phyloP scores from a whole-genome alignment of 2,888 invertebrate genomes.

The Melinopterus prodromus region DNA sequence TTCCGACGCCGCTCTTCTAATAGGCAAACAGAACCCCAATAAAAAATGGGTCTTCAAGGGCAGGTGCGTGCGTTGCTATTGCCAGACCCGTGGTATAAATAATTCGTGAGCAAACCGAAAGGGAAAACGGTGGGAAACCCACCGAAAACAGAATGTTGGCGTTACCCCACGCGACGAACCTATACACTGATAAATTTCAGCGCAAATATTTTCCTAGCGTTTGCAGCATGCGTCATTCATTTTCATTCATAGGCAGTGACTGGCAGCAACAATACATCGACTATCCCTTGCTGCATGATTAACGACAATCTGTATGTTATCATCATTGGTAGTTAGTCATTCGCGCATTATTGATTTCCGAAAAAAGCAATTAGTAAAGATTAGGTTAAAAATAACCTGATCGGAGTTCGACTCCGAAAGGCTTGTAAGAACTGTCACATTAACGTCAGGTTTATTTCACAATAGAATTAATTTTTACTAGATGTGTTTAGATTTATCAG shows the following conservation, averaged over 20 bases:
- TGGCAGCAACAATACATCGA: background rate
- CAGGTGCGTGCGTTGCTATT: background rate
- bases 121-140: background rate
- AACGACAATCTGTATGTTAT: too few relatives aligned
- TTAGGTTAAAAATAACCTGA: too few relatives aligned
- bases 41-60: background rate
- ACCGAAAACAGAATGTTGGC: background rate
- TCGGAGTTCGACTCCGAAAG: too few relatives aligned
- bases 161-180: background rate
- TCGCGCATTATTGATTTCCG: too few relatives aligned
- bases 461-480: too few relatives aligned
- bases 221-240: background rate
- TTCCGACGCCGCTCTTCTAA: background rate
- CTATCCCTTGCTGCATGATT: too few relatives aligned
- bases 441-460: too few relatives aligned
- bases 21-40: constrained; percentile 4
- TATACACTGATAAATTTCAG: background rate
- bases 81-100: background rate
- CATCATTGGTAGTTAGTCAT: too few relatives aligned
- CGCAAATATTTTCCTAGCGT: background rate
- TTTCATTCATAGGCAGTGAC: background rate
- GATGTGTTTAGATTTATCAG: too few relatives aligned
- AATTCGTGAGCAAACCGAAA: background rate
- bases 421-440: too few relatives aligned
- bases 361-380: too few relatives aligned